Percentiles rank a stretch among this genome's conserved stretches.
Evolutionary conservation across 1,140 invertebrate genomes (phyloP).

Genomic region (Scaptomyza graminum): DNA sequence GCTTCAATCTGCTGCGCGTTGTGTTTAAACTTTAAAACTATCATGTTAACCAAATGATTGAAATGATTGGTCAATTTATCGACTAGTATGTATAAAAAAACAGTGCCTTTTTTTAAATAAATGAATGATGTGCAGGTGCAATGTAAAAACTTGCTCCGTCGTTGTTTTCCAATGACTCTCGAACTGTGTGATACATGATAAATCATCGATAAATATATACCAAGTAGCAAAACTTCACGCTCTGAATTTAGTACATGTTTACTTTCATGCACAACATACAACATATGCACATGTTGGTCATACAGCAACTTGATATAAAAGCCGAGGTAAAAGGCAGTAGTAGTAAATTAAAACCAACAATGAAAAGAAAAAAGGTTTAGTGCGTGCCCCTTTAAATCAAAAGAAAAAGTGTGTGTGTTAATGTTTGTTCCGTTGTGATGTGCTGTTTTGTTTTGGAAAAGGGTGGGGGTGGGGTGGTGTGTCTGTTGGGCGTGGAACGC

Average conservation of each 20-base stretch:
- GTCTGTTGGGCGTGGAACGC: slow-evolving; percentile 67
- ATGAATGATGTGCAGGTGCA: not conserved
- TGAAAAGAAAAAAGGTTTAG: slow-evolving; percentile 34
- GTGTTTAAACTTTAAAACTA: no score
- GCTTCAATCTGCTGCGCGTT: no score
- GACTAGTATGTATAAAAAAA: no score
- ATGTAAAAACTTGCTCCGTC: slow-evolving; percentile 21
- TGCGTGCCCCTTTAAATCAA: slow-evolving; percentile 64
- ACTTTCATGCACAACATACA: slow-evolving; percentile 6
- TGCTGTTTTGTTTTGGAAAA: not conserved
- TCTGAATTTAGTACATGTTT: slow-evolving; percentile 15
- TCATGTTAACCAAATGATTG: no score
- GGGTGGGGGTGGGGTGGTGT: slow-evolving; percentile 23
- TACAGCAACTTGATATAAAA: slow-evolving; percentile 63
- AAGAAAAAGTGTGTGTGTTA: slow-evolving; percentile 53
- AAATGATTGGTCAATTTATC: no score
- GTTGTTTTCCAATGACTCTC: slow-evolving; percentile 5
- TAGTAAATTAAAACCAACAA: slow-evolving; percentile 62
- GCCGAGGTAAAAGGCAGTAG: slow-evolving; percentile 65
- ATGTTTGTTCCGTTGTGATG: not conserved
- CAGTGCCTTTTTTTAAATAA: not conserved
- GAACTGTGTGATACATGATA: slow-evolving; percentile 15
- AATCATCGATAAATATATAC: slow-evolving; percentile 26
- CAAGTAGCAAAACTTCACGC: slow-evolving; percentile 12
- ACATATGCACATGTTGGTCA: slow-evolving; percentile 27